These are phyloP conservation scores for Pseudomugil tenellus DNA, from an alignment of 2,797 vertebrate species.

Conservation along the genomic window DNA sequence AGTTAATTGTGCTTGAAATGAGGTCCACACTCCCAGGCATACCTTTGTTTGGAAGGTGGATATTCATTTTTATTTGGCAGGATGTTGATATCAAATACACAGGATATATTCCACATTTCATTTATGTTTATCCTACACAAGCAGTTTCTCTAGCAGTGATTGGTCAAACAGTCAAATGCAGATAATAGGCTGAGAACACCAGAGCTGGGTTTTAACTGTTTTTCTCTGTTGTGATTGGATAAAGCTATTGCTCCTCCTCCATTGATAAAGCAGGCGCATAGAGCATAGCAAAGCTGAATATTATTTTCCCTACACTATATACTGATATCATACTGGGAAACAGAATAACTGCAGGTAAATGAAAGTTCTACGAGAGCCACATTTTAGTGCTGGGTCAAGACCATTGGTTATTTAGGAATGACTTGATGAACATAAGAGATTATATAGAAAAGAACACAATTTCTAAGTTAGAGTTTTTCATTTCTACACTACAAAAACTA, in stretches of 20 bases:
- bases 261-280: constrained; percentile 12
- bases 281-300: not conserved
- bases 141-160: constrained; percentile 73
- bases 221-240: constrained; percentile 62
- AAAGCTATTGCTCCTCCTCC: constrained; percentile 51
- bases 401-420: not conserved
- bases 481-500: no score
- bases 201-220: constrained; percentile 26
- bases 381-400: constrained; percentile 5
- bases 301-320: constrained; percentile 22
- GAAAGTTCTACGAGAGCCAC: not conserved
- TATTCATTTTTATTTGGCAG: constrained; percentile 89
- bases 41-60: constrained; percentile 87
- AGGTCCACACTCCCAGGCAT: constrained; percentile 87
- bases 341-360: constrained; percentile 11
- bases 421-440: not conserved
- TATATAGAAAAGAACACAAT: not conserved
- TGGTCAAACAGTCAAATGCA: constrained; percentile 69
- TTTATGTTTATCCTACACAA: constrained; percentile 76
- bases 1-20: constrained; percentile 94
- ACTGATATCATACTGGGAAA: constrained; percentile 21
- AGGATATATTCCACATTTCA: constrained; percentile 84
- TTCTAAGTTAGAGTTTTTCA: no score
- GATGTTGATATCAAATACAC: constrained; percentile 85
- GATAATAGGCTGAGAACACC: constrained; percentile 55